Conservation (phyloP, 1,140 invertebrate genomes). For the Anthonomus grandis region DNA sequence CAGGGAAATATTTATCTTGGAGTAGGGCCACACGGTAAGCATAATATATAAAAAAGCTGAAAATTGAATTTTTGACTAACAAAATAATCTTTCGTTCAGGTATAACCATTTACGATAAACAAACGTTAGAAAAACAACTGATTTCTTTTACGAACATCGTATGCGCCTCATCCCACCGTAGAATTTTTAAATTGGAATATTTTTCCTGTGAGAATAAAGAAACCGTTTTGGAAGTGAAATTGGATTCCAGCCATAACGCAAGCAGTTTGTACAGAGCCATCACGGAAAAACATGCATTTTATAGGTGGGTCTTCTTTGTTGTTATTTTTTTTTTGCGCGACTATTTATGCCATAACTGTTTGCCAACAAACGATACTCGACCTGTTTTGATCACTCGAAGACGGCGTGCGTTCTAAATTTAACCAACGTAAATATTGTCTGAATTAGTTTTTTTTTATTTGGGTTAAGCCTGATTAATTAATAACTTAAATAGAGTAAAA, state of each 20-base stretch:
- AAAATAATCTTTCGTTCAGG: constrained; percentile 9
- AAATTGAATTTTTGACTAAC: background rate
- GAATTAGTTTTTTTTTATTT: too few relatives aligned
- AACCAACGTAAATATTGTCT: too few relatives aligned
- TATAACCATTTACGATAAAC: constrained; percentile 66
- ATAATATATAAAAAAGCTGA: too few relatives aligned
- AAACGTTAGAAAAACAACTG: constrained; percentile 61
- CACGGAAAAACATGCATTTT: constrained; percentile 88
- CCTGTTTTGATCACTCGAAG: too few relatives aligned
- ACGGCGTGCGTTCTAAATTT: too few relatives aligned
- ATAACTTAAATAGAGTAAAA: too few relatives aligned
- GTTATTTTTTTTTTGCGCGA: too few relatives aligned
- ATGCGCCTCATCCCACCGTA: constrained; percentile 70
- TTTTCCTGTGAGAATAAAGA: constrained; percentile 66
- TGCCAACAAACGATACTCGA: too few relatives aligned
- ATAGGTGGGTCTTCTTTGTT: constrained; percentile 44
- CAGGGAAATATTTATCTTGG: constrained; percentile 51
- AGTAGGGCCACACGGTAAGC: constrained; percentile 72
- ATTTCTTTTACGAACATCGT: constrained; percentile 81
- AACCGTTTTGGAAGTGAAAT: constrained; percentile 71
- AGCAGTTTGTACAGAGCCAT: constrained; percentile 82
- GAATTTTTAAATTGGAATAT: constrained; percentile 73
- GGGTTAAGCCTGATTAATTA: too few relatives aligned
- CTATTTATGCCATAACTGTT: too few relatives aligned
- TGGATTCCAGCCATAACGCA: constrained; percentile 73